These are phyloP conservation scores for Himalopsyche japonica DNA, from an alignment of 2,888 invertebrate genomes.

Conservation along the genomic window DNA sequence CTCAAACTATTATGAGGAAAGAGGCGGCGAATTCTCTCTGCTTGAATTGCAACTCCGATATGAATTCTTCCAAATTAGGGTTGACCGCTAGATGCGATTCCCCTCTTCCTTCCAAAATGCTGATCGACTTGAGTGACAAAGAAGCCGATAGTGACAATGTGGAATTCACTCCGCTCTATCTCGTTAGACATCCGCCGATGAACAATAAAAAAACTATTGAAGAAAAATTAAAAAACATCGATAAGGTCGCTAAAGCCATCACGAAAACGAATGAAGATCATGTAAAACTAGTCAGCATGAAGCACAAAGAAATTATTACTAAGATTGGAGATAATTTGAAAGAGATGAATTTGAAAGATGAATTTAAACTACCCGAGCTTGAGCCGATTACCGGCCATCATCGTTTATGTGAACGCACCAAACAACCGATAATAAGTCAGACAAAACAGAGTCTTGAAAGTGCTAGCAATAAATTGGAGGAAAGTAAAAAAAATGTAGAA, in stretches of 20 bases:
- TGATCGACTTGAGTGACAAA: constrained; percentile 43
- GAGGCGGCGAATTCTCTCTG: constrained; percentile 61
- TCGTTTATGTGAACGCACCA: constrained; percentile 62
- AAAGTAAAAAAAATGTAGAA: background rate
- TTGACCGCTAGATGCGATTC: constrained; percentile 53
- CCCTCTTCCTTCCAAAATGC: constrained; percentile 47
- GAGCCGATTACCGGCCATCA: constrained; percentile 62
- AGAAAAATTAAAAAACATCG: constrained; percentile 43
- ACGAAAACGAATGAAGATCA: constrained; percentile 22
- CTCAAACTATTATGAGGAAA: constrained; percentile 62
- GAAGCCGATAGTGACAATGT: background rate
- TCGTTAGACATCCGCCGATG: constrained; percentile 47
- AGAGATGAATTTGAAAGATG: constrained; percentile 33
- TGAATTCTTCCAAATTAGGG: constrained; percentile 53
- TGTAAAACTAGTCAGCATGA: constrained; percentile 30
- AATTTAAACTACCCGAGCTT: constrained; percentile 41
- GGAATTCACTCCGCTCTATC: constrained; percentile 46
- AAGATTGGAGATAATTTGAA: constrained; percentile 38
- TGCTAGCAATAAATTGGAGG: constrained; percentile 15
- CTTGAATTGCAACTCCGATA: constrained; percentile 65
- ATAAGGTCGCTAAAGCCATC: background rate
- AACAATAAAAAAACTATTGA: constrained; percentile 48
- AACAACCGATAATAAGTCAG: constrained; percentile 33
- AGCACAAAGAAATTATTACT: constrained; percentile 39
- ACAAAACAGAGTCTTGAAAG: constrained; percentile 1